Base-by-base conservation (phyloP, 1,140 invertebrate genomes). In the Pteromalus puparum region DNA sequence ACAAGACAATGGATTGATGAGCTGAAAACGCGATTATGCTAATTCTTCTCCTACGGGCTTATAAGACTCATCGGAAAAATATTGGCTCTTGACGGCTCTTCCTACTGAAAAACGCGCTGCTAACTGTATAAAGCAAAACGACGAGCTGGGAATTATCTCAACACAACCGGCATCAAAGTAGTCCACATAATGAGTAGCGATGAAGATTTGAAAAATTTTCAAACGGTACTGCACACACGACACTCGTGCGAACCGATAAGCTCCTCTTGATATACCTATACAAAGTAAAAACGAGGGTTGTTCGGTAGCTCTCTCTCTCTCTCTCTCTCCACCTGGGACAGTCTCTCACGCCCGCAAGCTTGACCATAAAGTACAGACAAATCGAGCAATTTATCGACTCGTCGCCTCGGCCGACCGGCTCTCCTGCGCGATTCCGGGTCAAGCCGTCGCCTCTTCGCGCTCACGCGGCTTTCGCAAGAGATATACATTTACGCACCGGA, bases 331-430 rank as follows among this genome's bases (percentile, higher is more conserved):
- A 5, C 0, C 21, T 18, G 21, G 48, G 48, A 15, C 48, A 53
- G 48, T 53, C 48, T 53, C 48, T 53, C 48, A 53, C 48, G 48
- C 18, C 13, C 48, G 48, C 48, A 15, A 53, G 18, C 48, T 53
- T 53, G n/a, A n/a, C n/a, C n/a, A 68, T 68, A 68, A 68, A 68
- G n/a, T 68, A 81, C 24, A 26, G 26, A 81, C 24, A 26, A 70
- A 24, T 21, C 21, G 30, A 10, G 68, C n/a, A 24, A 80, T 80
- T 70, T 70, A 70, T 80, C 26, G 61, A 26, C 34, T 3, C 30
- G 65, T 53, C 13, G 48, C 18, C 48, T 53, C 48, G 38, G 38
- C 67, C 67, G 0, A 38, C 21, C 24, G 38, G 30, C 18, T 67
- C 18, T 73, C 24, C 2, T 48, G 70, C 13, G 10, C 46, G 48